Percentiles rank a stretch among this genome's conserved stretches.
These are phyloP conservation scores for Hirtodrosophila trivittata DNA, from an alignment of 2,888 invertebrate species.

Conservation along the genomic window DNA sequence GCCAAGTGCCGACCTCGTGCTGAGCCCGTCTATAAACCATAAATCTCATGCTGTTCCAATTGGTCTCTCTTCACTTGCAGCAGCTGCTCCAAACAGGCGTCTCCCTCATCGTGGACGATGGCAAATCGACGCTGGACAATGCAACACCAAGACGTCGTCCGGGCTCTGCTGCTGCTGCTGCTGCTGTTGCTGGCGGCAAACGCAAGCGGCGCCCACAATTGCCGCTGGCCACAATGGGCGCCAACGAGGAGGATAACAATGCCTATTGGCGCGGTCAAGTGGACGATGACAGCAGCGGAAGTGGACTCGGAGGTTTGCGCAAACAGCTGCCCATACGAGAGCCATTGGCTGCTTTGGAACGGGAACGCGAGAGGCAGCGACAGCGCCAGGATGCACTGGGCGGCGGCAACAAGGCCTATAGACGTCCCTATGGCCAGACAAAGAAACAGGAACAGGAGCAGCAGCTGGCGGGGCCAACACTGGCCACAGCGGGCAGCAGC, in stretches of 20 bases:
- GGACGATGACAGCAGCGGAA: constrained; percentile 71
- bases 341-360: constrained; percentile 81
- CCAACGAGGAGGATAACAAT: constrained; percentile 46
- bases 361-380: constrained; percentile 77
- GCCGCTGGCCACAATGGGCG: constrained; percentile 59
- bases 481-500: constrained; percentile 5
- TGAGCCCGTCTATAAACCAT: constrained; percentile 12
- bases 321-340: constrained; percentile 76
- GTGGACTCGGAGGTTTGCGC: constrained; percentile 36
- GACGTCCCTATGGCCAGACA: constrained; percentile 81
- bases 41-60: constrained; percentile 21
- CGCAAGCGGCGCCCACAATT: constrained; percentile 86
- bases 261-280: constrained; percentile 83
- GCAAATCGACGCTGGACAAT: constrained; percentile 41
- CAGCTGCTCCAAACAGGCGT: constrained; percentile 83
- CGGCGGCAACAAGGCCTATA: constrained; percentile 80
- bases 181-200: constrained; percentile 80
- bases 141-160: constrained; percentile 35
- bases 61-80: constrained; percentile 23
- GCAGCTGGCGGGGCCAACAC: background rate
- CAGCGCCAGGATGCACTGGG: constrained; percentile 53
- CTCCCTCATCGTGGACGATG: constrained; percentile 74
- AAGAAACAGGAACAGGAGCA: constrained; percentile 71
- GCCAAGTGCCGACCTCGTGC: constrained; percentile 27
- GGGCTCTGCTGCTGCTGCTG: too few relatives aligned